Conservation (phyloP, 2,888 invertebrate species). For the Drosophila subsilvestris region DNA sequence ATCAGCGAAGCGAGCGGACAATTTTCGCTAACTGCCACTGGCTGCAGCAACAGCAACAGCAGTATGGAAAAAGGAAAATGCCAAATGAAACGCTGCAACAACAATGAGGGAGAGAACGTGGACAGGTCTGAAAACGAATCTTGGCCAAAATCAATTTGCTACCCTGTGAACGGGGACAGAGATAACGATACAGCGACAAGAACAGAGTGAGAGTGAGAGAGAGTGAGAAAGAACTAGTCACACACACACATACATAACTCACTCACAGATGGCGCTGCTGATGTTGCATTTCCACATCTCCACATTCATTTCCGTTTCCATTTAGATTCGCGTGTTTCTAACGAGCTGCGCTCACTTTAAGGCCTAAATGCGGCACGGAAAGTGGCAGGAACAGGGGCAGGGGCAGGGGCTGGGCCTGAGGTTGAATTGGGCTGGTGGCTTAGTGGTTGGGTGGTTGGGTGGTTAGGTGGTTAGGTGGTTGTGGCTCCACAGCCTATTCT, state of each 20-base stretch:
- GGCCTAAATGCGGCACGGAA: constrained; percentile 63
- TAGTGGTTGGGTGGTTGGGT: neutral
- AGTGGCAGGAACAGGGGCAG: too few species aligned
- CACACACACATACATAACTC: constrained; percentile 39
- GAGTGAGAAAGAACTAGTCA: neutral
- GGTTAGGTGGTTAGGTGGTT: neutral
- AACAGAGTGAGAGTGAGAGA: neutral
- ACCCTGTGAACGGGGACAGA: constrained; percentile 63
- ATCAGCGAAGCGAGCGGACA: constrained; percentile 74
- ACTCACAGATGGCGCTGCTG: constrained; percentile 55
- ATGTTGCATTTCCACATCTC: constrained; percentile 3
- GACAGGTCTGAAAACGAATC: constrained; percentile 53
- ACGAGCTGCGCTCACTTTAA: constrained; percentile 52
- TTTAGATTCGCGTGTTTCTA: constrained; percentile 62
- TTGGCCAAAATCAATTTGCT: constrained; percentile 67
- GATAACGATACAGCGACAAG: neutral
- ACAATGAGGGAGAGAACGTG: constrained; percentile 53
- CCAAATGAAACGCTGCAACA: constrained; percentile 17
- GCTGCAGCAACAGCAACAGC: constrained; percentile 11
- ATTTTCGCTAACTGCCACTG: constrained; percentile 72
- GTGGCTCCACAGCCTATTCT: neutral
- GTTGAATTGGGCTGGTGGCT: neutral
- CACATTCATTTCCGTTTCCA: constrained; percentile 60
- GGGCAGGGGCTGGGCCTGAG: constrained; percentile 3
- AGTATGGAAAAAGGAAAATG: constrained; percentile 33